Base-by-base conservation (phyloP, 2,888 invertebrate species). In the Osedax frankpressi region DNA sequence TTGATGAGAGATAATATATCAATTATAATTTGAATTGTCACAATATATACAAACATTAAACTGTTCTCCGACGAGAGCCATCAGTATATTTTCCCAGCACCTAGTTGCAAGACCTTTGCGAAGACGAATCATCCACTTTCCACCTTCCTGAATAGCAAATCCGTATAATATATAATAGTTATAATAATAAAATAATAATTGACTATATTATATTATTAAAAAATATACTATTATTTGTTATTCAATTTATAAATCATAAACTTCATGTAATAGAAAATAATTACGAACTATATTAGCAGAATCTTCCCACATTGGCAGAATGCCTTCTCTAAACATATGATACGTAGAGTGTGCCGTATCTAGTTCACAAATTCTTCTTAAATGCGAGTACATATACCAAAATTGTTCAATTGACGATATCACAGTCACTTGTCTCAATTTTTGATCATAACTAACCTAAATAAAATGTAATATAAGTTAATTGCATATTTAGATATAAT, bases 21-120 rank as follows among this genome's bases (percentile, higher is more conserved):
- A n/a, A n/a, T n/a, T n/a, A n/a, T n/a, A n/a, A n/a, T n/a, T n/a
- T n/a, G n/a, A n/a, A n/a, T n/a, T n/a, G n/a, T n/a, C n/a, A n/a
- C n/a, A n/a, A n/a, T n/a, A n/a, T n/a, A n/a, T n/a, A 44, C 44
- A 11, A 44, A 44, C 44, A 44, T 44, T 92, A 88, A 97, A 97
- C 87, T 97, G 96, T 86, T 97, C 97, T 2, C 97, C 97, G 79
- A 98, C 87, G 91, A 98, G 94, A 76, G 97, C 97, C 88, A 98
- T 89, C 81, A 97, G 91, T 73, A 98, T 88, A 86, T 97, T 97
- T 86, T 98, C 98, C 97, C 97, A 98, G 82, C 95, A 95, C 77
- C 95, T 89, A 44, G 93, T 93, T 70, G 94, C 93, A 85, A 94
- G 89, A 77, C 93, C 92, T 87, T 96, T 96, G 82, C 93, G 90